These are phyloP conservation scores for Alethe diademata DNA, from an alignment of 2,113 vertebrate species.

Conservation along the genomic window DNA sequence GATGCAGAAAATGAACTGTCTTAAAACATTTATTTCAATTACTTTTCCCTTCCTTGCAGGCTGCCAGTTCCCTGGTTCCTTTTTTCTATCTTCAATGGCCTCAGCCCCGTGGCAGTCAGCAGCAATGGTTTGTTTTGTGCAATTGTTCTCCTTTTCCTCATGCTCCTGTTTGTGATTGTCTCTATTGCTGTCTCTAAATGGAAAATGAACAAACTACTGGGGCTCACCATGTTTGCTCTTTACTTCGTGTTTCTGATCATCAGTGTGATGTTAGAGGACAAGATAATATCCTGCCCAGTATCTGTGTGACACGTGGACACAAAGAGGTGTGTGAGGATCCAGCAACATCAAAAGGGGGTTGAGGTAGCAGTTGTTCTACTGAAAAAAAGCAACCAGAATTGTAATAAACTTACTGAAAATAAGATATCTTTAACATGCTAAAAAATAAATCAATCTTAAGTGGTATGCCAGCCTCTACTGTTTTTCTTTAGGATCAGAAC, in stretches of 20 bases:
- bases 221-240: slow-evolving; percentile 91
- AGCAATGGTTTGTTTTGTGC: slow-evolving; percentile 97
- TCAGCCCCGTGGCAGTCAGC: slow-evolving; percentile 88
- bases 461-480: background rate
- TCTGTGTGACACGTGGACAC: slow-evolving; percentile 69
- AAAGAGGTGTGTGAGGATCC: background rate
- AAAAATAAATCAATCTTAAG: background rate
- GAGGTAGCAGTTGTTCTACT: background rate
- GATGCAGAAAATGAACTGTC: slow-evolving; percentile 8
- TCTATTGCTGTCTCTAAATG: slow-evolving; percentile 91
- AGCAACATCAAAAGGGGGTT: background rate
- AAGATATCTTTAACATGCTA: background rate
- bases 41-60: slow-evolving; percentile 69
- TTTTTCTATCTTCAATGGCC: slow-evolving; percentile 76
- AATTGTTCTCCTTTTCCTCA: slow-evolving; percentile 94
- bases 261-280: slow-evolving; percentile 94
- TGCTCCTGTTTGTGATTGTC: slow-evolving; percentile 94
- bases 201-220: slow-evolving; percentile 94
- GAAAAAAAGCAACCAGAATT: background rate
- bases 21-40: slow-evolving; percentile 2
- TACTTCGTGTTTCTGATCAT: slow-evolving; percentile 93
- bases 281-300: slow-evolving; percentile 87
- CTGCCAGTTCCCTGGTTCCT: slow-evolving; percentile 92
- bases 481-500: background rate
- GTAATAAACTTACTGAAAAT: background rate